Evolutionary conservation across 2,113 vertebrate genomes (phyloP).

Genomic region (Hassar affinis): DNA sequence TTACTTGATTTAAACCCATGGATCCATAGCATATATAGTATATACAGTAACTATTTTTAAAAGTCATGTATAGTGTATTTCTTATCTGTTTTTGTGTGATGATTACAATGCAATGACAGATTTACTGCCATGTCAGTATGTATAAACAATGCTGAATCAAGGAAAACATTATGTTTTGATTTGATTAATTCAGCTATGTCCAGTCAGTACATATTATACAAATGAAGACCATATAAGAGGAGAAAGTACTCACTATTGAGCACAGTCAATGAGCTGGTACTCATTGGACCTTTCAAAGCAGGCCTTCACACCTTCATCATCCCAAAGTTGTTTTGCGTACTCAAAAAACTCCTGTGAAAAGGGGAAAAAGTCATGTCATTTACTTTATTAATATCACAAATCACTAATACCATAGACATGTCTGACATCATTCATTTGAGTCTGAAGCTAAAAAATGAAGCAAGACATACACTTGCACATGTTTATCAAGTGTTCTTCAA

Average conservation of each 20-base stretch:
- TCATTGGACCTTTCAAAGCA: conserved; percentile 74
- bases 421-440: background rate
- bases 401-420: background rate
- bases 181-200: background rate
- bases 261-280: conserved; percentile 76
- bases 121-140: background rate
- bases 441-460: background rate
- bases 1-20: background rate
- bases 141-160: background rate
- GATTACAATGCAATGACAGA: background rate
- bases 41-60: background rate
- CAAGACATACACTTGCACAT: background rate
- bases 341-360: conserved; percentile 72
- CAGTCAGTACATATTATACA: background rate
- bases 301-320: conserved; percentile 69
- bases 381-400: background rate
- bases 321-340: conserved; percentile 70
- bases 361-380: background rate
- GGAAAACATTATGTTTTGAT: background rate
- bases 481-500: background rate
- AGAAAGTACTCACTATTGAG: conserved; percentile 67
- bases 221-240: background rate
- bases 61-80: background rate
- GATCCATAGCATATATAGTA: background rate
- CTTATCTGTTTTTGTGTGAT: background rate